These are phyloP conservation scores for Brachyptera risi DNA, from an alignment of 2,888 invertebrate species.

Conservation along the genomic window DNA sequence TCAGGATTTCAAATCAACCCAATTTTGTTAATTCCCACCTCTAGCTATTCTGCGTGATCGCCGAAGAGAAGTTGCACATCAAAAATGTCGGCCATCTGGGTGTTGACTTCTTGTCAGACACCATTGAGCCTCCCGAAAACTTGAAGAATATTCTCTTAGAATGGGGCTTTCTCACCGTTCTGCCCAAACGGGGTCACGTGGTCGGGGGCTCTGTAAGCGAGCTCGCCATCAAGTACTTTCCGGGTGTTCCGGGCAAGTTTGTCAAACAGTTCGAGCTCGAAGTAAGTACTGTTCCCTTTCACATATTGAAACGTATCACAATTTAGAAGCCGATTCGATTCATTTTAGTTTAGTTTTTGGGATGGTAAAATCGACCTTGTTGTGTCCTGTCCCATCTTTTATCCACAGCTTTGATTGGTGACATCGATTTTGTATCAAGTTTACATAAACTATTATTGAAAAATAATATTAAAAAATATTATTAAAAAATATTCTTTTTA, in stretches of 20 bases:
- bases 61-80: slow-evolving; percentile 42
- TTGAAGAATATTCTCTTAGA: not conserved
- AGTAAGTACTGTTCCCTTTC: slow-evolving; percentile 38
- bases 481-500: too few species aligned
- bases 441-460: too few species aligned
- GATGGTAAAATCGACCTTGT: too few species aligned
- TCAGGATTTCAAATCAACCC: too few species aligned
- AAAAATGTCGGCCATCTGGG: slow-evolving; percentile 50
- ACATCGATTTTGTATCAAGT: too few species aligned
- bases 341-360: too few species aligned
- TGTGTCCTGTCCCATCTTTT: too few species aligned
- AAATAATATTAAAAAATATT: too few species aligned
- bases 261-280: slow-evolving; percentile 44
- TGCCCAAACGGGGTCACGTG: slow-evolving; percentile 47
- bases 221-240: slow-evolving; percentile 50
- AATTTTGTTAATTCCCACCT: slow-evolving; percentile 22
- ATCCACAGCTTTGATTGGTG: too few species aligned
- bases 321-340: not conserved
- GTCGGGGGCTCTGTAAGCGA: slow-evolving; percentile 45
- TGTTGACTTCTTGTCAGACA: slow-evolving; percentile 44
- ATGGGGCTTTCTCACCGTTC: slow-evolving; percentile 38
- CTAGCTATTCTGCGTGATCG: slow-evolving; percentile 44
- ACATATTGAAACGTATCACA: not conserved
- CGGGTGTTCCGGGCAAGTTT: slow-evolving; percentile 55
- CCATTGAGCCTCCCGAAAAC: not conserved